A percentile compares a stretch with the other conserved stretches of the same genome.
These are phyloP conservation scores for Philypnodon macrostomus DNA, from an alignment of 2,797 vertebrate genomes.

Conservation along the genomic window DNA sequence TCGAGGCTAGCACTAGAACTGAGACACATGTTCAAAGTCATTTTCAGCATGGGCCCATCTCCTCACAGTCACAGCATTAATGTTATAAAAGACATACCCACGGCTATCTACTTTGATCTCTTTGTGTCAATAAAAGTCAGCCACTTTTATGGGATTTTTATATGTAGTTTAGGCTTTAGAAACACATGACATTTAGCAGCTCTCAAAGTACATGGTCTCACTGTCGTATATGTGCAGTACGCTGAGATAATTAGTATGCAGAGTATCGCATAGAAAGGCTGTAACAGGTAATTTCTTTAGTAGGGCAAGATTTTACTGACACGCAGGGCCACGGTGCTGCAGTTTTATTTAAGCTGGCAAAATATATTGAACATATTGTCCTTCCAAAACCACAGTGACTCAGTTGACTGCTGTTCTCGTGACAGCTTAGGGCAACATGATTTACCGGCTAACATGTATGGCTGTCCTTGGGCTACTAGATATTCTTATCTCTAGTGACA, in stretches of 20 bases:
- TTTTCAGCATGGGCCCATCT: conserved; percentile 6
- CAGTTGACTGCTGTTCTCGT: conserved; percentile 43
- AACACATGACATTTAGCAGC: conserved; percentile 5
- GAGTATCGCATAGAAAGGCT: conserved; percentile 7
- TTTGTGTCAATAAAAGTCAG: conserved; percentile 10
- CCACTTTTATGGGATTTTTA: conserved; percentile 7
- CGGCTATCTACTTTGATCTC: conserved; percentile 12
- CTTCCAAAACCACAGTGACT: conserved; percentile 56
- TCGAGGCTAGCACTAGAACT: conserved; percentile 13
- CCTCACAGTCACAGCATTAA: conserved; percentile 16
- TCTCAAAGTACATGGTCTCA: not conserved
- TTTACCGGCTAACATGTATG: conserved; percentile 62
- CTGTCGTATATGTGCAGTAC: conserved; percentile 1
- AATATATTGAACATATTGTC: conserved; percentile 51
- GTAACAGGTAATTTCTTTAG: conserved; percentile 9
- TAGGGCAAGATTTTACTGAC: conserved; percentile 20
- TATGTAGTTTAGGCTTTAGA: conserved; percentile 9
- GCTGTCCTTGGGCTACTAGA: conserved; percentile 48
- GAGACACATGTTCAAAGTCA: conserved; percentile 14
- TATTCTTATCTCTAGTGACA: conserved; percentile 26
- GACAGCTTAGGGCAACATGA: conserved; percentile 59
- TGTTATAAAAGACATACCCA: conserved; percentile 10
- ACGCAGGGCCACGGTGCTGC: conserved; percentile 29
- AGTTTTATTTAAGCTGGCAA: conserved; percentile 41
- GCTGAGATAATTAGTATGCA: conserved; percentile 15